phyloP scores from a whole-genome alignment of 2,797 vertebrate genomes.

The Cyprinodon diabolis region DNA sequence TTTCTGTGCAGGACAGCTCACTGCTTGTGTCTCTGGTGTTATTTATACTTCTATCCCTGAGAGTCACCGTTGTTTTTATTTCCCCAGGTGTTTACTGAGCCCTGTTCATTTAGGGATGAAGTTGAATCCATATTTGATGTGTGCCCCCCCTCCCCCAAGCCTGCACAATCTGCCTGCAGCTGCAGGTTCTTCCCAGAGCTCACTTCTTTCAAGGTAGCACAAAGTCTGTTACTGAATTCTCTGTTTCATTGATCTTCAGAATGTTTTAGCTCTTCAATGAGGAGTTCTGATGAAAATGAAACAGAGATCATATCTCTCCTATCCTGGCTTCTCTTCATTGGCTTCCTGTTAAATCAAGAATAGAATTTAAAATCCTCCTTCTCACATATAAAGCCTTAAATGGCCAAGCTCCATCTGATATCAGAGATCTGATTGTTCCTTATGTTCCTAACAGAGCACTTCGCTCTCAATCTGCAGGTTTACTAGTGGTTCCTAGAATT shows the following conservation, averaged over 20 bases:
- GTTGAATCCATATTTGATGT: background rate
- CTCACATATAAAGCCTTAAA: too few relatives aligned
- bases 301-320: too few relatives aligned
- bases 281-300: too few relatives aligned
- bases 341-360: too few relatives aligned
- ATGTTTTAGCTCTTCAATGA: too few relatives aligned
- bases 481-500: too few relatives aligned
- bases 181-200: background rate
- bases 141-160: background rate
- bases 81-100: slow-evolving; percentile 1
- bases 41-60: background rate
- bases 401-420: too few relatives aligned
- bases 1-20: background rate
- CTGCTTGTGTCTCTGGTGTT: background rate
- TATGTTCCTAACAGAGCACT: too few relatives aligned
- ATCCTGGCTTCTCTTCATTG: too few relatives aligned
- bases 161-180: background rate
- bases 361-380: too few relatives aligned
- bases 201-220: background rate
- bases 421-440: too few relatives aligned
- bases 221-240: background rate
- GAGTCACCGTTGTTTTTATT: background rate
- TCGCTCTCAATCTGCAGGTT: too few relatives aligned
- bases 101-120: background rate
- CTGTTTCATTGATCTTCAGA: background rate